Percentiles rank a stretch among this genome's conserved stretches.
Evolutionary conservation across 1,140 invertebrate genomes (phyloP).

Genomic region (Drosophila repletoides): DNA sequence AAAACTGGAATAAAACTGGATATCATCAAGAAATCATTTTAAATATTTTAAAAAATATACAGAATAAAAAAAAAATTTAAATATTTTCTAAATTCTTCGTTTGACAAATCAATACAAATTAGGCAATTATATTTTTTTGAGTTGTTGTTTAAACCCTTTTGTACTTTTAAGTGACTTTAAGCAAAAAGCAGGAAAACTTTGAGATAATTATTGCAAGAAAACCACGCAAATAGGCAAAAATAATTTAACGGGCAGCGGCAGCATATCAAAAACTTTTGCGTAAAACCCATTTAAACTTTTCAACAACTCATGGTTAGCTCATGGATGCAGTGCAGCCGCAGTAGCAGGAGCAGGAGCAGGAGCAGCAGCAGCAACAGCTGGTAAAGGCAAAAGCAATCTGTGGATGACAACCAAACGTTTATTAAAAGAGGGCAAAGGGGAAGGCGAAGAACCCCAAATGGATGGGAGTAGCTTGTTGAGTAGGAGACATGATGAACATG

Average conservation of each 20-base stretch:
- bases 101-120: conserved; percentile 18
- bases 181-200: conserved; percentile 16
- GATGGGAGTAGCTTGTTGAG: conserved; percentile 20
- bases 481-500: conserved; percentile 47
- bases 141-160: neutral
- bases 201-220: conserved; percentile 38
- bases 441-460: conserved; percentile 43
- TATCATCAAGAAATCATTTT: too few relatives aligned
- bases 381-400: conserved; percentile 58
- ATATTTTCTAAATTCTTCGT: too few relatives aligned
- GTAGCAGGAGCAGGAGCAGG: conserved; percentile 1
- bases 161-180: conserved; percentile 14
- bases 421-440: conserved; percentile 54
- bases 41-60: neutral
- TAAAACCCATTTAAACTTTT: conserved; percentile 79
- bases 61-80: neutral
- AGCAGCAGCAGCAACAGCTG: conserved; percentile 11
- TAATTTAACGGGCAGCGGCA: conserved; percentile 27
- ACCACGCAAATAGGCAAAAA: conserved; percentile 20
- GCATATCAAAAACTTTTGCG: conserved; percentile 47
- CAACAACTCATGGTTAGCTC: conserved; percentile 56
- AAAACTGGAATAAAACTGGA: too few relatives aligned
- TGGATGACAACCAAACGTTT: conserved; percentile 72
- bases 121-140: neutral
- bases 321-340: conserved; percentile 36